Base-by-base conservation (phyloP, 2,113 vertebrate genomes). In the Phycodurus eques region DNA sequence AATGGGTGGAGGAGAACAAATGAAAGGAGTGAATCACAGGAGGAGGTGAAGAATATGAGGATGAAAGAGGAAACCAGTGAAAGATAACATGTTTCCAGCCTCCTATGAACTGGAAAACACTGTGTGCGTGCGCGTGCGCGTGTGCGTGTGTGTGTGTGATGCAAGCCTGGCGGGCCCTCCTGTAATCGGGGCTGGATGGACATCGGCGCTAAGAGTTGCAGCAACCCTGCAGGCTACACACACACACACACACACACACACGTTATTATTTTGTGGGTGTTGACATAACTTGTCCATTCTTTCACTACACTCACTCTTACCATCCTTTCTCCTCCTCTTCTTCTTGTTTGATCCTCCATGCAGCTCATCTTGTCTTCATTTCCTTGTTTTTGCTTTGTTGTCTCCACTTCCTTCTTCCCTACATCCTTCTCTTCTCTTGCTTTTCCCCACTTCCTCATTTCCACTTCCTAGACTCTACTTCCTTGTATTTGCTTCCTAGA, bases 161-260 rank as follows among this genome's bases (percentile, higher is more conserved):
- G 80, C 76, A 86, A 85, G 82, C 80, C 83, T 84, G 77, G 72
- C 13, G 76, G 79, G 85, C 79, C 78, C 63, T 59, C 71, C 75
- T 88, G 85, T 85, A 87, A 87, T 89, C 79, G 70, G 85, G 88
- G 78, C 84, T 68, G 77, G 82, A 84, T 85, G 85, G 81, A 86
- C 88, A 88, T 88, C 59, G 17, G 62, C 82, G 79, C 87, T 83
- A 79, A 81, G 80, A 85, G 82, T 86, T 86, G 79, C 81, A 82
- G 80, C 79, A 89, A 62, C 76, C 64, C 80, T 81, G 64, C 62
- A 78, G 83, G 83, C 80, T 76, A 61, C 80, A 83, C 83, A 82
- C 83, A 80, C 75, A 76, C 76, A 76, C 67, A 73, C 73, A 51
- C 76, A 76, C 72, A 67, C 68, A 65, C 73, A 72, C 60, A 49